Percentiles rank a stretch among this genome's conserved stretches.
phyloP scores from a whole-genome alignment of 2,888 invertebrate genomes.

The Agelastica alni region DNA sequence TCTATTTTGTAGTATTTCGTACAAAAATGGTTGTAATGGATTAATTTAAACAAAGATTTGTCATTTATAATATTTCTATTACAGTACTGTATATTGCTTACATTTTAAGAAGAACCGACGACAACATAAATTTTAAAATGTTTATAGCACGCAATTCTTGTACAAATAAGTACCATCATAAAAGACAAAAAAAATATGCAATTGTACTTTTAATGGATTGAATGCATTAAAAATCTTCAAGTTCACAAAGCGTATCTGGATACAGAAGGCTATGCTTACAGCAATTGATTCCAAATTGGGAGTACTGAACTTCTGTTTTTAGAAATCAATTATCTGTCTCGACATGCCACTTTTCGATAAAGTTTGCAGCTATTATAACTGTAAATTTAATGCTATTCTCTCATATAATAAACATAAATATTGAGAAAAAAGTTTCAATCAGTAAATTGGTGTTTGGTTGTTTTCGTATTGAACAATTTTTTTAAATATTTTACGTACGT shows the following conservation, averaged over 20 bases:
- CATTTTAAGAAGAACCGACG: constrained; percentile 14
- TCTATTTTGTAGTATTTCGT: too few relatives aligned
- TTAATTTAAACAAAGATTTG: too few relatives aligned
- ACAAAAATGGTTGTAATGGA: too few relatives aligned
- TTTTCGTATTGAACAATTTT: too few relatives aligned
- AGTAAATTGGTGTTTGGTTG: too few relatives aligned
- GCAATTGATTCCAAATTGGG: not conserved
- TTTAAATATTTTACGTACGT: too few relatives aligned
- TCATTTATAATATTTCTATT: too few relatives aligned
- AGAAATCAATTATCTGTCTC: constrained; percentile 15
- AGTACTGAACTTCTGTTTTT: constrained; percentile 19
- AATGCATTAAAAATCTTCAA: constrained; percentile 21
- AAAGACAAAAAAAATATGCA: constrained; percentile 25
- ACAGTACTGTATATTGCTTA: not conserved
- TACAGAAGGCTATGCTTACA: not conserved
- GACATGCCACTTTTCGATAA: too few relatives aligned
- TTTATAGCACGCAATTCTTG: constrained; percentile 25
- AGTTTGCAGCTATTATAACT: too few relatives aligned
- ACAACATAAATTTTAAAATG: constrained; percentile 25
- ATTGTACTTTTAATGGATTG: constrained; percentile 26
- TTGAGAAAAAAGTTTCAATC: too few relatives aligned
- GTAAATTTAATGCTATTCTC: too few relatives aligned
- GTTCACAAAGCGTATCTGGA: not conserved
- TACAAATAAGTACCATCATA: constrained; percentile 26
- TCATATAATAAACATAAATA: too few relatives aligned